Percentiles rank a stretch among this genome's conserved stretches.
Evolutionary conservation across 2,888 invertebrate species (phyloP).

Genomic region (Sycophila texana): DNA sequence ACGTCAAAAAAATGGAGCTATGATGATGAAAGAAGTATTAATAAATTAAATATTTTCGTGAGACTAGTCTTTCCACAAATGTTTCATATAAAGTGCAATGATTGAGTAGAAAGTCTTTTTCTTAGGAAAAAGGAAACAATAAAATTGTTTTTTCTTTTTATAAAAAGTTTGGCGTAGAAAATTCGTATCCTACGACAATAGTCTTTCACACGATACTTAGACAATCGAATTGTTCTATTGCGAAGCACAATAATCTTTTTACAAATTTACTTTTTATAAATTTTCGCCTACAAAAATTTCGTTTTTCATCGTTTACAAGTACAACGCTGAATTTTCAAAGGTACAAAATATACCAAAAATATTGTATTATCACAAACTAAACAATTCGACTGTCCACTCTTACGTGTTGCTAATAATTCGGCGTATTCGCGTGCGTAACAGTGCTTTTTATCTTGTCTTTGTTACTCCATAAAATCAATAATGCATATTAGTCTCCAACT

Average conservation of each 20-base stretch:
- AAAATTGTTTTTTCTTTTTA: slow-evolving; percentile 22
- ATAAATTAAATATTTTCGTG: slow-evolving; percentile 6
- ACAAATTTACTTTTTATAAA: background rate
- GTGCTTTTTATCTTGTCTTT: slow-evolving; percentile 17
- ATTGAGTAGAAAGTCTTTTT: too few relatives aligned
- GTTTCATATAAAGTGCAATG: too few relatives aligned
- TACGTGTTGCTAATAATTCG: slow-evolving; percentile 47
- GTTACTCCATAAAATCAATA: slow-evolving; percentile 48
- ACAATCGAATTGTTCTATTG: slow-evolving; percentile 37
- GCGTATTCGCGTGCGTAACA: slow-evolving; percentile 45
- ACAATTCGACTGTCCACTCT: slow-evolving; percentile 13
- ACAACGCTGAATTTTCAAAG: slow-evolving; percentile 4
- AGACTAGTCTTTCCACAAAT: background rate
- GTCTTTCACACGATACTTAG: slow-evolving; percentile 3
- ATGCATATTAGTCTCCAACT: slow-evolving; percentile 39
- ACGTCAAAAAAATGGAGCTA: slow-evolving; percentile 30
- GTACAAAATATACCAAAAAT: slow-evolving; percentile 12
- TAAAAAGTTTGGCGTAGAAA: slow-evolving; percentile 50
- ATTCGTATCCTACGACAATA: slow-evolving; percentile 27
- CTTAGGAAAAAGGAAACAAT: too few relatives aligned
- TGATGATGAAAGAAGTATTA: background rate
- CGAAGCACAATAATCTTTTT: slow-evolving; percentile 4
- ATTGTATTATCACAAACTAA: slow-evolving; percentile 23
- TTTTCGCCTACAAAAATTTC: background rate
- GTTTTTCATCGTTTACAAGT: background rate